Base-by-base conservation (phyloP, 2,113 vertebrate species). In the Xyliphius kryptos region DNA sequence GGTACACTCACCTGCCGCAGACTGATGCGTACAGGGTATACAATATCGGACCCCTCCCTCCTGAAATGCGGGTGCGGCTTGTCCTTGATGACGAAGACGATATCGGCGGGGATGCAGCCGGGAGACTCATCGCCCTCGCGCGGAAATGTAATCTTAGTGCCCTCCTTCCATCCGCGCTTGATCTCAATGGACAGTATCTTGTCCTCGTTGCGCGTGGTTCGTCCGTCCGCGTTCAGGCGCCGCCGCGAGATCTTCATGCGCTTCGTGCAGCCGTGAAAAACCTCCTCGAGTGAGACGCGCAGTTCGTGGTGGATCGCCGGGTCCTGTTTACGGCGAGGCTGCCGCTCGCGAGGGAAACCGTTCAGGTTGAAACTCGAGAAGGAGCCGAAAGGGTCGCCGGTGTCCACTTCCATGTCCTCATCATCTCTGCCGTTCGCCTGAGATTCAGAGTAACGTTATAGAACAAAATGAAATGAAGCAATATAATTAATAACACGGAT, bases 181-280 rank as follows among this genome's bases (percentile, higher is more conserved):
- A 99, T 98, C 81, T 99, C 94, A 16, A 98, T 97, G 11, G 91
- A 92, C 63, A 99, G 91, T 68, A 99, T 99, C 87, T 97, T 99
- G 79, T 98, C 95, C 81, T 99, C 95, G 2, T 82, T 85, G 78
- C 94, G 86, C 70, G 90, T 86, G 72, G 91, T 93, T 81, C 94
- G 88, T 12, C 93, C 93, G 66, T 99, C 94, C 2, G 92, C 89
- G 50, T 99, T 98, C 62, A 97, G 80, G 75, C 93, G 87, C 76
- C 95, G 97, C 47, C 91, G 87, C 22, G 94, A 97, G 87, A 98
- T 99, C 74, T 93, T 95, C 95, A 99, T 96, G 62, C 91, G 87
- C 78, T 98, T 97, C 60, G 94, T 95, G 80, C 91, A 94, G 65
- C 95, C 94, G 1, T 85, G 91, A 71, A 91, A 97, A 57, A 99